Percentiles rank a stretch among this genome's conserved stretches.
phyloP scores from a whole-genome alignment of 2,113 vertebrate species.

The Gorilla gorilla region DNA sequence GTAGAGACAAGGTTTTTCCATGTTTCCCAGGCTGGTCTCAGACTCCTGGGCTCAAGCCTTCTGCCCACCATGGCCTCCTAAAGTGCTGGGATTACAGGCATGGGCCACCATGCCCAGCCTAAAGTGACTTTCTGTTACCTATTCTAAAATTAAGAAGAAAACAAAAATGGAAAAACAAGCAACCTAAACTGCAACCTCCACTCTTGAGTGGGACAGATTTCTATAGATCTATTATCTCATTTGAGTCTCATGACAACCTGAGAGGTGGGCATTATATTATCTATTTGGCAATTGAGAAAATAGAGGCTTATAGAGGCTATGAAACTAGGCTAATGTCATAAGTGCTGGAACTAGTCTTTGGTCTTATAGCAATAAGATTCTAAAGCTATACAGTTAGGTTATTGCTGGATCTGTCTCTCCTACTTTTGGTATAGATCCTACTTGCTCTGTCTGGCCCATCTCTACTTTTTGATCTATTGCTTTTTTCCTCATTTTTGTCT shows the following conservation, averaged over 20 bases:
- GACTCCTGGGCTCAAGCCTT: too few species aligned
- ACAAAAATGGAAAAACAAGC: not conserved
- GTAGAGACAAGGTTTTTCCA: too few species aligned
- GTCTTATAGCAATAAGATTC: not conserved
- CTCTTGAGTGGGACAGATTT: not conserved
- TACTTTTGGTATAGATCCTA: not conserved
- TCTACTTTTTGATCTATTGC: not conserved
- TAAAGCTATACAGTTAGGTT: not conserved
- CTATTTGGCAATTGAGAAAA: not conserved
- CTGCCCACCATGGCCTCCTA: too few species aligned
- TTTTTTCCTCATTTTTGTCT: not conserved
- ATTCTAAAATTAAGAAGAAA: not conserved
- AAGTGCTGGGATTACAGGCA: too few species aligned
- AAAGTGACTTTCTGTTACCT: not conserved
- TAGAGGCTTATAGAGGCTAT: not conserved
- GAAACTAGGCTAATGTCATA: not conserved
- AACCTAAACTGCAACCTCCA: not conserved
- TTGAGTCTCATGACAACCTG: not conserved
- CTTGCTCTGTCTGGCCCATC: not conserved
- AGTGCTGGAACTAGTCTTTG: not conserved
- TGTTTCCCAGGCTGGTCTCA: too few species aligned
- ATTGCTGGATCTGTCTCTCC: not conserved
- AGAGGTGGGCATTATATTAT: not conserved
- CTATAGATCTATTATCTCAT: not conserved
- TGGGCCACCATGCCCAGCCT: too few species aligned